Evolutionary conservation across 2,888 invertebrate genomes (phyloP), one percentile per base, ranked within the genome.

Genomic region (Harpalus rubripes): DNA sequence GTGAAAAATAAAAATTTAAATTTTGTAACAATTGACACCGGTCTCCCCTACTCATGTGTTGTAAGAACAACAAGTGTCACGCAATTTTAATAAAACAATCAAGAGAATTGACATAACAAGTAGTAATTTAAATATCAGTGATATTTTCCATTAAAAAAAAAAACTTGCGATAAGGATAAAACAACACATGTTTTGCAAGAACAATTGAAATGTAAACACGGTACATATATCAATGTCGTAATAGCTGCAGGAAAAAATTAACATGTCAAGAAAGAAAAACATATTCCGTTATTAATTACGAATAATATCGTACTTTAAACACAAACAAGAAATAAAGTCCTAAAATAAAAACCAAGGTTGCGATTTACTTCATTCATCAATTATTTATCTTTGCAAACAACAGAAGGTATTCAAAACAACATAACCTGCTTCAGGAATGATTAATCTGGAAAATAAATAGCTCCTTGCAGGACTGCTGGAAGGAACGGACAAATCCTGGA

Each of bases 401-500:
- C 41, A 74, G 44, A 16, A 74, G n/a, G 15, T 74, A 74, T 74
- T 74, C 72, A 41, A 41, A 72, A 44, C 72, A 74, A 44, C n/a
- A 52, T 52, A 41, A 5, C 32, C 7, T 44, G 44, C 16, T 44
- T 41, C n/a, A 44, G 72, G 7, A 74, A 74, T 74, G 72, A 74
- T 74, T 74, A 74, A 74, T 74, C 72, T 74, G 7, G 22, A 74
- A 16, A 74, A 74, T 74, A 74, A 74, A 74, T 74, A 74, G 16
- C 18, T 44, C 72, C 41, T 74, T 74, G 41, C 44, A 74, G 72
- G 44, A 74, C 52, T 74, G 44, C 44, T 74, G 72, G 72, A 44
- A 41, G 72, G 72, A 74, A 12, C 72, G 15, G 52, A 74, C 72
- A 84, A 84, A 84, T 78, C 63, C 78, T 52, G 44, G 18, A 39